phyloP scores from a whole-genome alignment of 2,797 vertebrate genomes.

The Rallus crepitans region DNA sequence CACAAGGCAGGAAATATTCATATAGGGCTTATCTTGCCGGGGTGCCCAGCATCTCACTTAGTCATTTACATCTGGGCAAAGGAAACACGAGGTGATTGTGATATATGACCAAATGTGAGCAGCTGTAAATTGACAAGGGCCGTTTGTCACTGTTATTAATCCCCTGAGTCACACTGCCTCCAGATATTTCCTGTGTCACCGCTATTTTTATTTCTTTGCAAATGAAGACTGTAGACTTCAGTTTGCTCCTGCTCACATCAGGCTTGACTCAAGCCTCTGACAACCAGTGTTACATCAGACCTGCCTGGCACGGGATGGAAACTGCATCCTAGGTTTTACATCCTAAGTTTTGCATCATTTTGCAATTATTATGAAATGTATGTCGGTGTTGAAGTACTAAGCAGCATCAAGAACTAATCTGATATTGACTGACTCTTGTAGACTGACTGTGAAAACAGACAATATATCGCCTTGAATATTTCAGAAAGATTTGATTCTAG shows the following conservation, averaged over 20 bases:
- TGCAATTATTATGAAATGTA: neutral
- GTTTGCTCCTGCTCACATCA: constrained; percentile 1
- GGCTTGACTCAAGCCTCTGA: neutral
- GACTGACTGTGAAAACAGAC: neutral
- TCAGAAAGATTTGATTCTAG: neutral
- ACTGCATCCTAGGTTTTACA: neutral
- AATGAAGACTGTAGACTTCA: neutral
- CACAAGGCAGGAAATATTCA: neutral
- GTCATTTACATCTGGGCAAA: neutral
- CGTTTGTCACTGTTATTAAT: neutral
- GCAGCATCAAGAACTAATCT: neutral
- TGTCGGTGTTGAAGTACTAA: neutral
- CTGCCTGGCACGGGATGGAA: neutral
- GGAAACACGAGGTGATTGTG: neutral
- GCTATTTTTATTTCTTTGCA: constrained; percentile 22
- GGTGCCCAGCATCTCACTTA: rapidly evolving
- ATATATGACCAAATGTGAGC: neutral
- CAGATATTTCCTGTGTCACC: neutral
- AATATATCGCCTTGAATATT: neutral
- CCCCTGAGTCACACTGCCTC: neutral
- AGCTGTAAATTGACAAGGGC: neutral
- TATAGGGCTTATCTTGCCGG: neutral
- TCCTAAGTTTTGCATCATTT: neutral
- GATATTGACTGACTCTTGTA: neutral
- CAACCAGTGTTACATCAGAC: neutral